Evolutionary conservation across 92 coral and sea anemone species (phyloP).

Genomic region (Paragorgia papillata): DNA sequence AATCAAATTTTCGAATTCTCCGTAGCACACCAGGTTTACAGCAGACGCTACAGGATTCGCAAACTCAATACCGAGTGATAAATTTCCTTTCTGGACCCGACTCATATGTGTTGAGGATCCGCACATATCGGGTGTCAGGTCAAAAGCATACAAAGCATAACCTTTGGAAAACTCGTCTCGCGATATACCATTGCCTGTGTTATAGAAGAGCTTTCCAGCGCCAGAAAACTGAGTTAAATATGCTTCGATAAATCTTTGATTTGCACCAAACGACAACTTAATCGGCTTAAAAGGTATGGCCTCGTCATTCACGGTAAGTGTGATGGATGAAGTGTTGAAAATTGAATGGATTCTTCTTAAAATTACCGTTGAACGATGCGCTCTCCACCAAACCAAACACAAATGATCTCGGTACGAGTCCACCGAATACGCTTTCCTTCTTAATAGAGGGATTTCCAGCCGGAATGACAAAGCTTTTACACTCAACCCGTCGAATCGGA

Average conservation of each 20-base stretch:
- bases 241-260: constrained; percentile 20
- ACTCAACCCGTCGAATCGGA: too few species aligned
- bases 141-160: not conserved
- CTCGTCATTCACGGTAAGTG: constrained; percentile 14
- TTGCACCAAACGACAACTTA: constrained; percentile 16
- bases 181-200: constrained; percentile 32
- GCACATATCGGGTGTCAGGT: too few species aligned
- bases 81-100: too few species aligned
- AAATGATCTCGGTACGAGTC: constrained; percentile 40
- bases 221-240: constrained; percentile 37
- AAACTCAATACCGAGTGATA: too few species aligned
- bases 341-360: not conserved
- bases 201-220: constrained; percentile 13
- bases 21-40: too few species aligned
- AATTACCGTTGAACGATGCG: constrained; percentile 44
- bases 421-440: constrained; percentile 36
- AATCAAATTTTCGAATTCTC: constrained; percentile 1
- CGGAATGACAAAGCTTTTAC: too few species aligned
- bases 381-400: constrained; percentile 47
- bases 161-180: constrained; percentile 44
- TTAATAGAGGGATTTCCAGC: not conserved
- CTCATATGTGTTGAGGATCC: not conserved
- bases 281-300: constrained; percentile 26
- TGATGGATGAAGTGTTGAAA: constrained; percentile 17
- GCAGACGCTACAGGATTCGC: too few species aligned